These are phyloP conservation scores for Synergus japonicus DNA, from an alignment of 2,888 invertebrate species.

Conservation along the genomic window DNA sequence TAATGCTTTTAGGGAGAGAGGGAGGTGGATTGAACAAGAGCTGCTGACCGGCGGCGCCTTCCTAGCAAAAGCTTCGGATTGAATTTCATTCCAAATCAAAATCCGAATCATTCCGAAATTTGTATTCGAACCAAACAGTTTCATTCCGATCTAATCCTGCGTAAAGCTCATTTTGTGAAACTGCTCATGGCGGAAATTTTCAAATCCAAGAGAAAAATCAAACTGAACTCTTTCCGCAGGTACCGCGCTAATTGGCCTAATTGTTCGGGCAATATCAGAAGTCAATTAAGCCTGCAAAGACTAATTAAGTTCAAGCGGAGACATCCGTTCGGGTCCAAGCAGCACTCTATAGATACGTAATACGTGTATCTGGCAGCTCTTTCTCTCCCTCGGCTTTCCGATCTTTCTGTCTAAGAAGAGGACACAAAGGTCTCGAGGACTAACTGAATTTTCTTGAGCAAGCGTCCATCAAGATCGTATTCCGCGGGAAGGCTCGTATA, in stretches of 20 bases:
- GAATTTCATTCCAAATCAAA: too few relatives aligned
- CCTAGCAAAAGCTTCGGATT: too few relatives aligned
- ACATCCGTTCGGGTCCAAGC: slow-evolving; percentile 56
- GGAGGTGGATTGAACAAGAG: too few relatives aligned
- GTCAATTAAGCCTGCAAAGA: slow-evolving; percentile 52
- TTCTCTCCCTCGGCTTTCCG: slow-evolving; percentile 52
- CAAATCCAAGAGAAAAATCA: too few relatives aligned
- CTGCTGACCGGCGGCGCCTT: too few relatives aligned
- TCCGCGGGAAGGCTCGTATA: slow-evolving; percentile 55
- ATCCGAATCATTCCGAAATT: too few relatives aligned
- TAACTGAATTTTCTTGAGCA: slow-evolving; percentile 78
- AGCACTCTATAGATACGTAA: slow-evolving; percentile 9
- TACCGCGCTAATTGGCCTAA: slow-evolving; percentile 48
- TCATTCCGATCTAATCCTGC: too few relatives aligned
- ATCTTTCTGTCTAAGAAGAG: slow-evolving; percentile 59
- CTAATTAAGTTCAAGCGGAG: slow-evolving; percentile 56
- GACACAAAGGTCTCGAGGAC: slow-evolving; percentile 74
- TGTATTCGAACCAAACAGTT: too few relatives aligned
- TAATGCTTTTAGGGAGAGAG: too few relatives aligned
- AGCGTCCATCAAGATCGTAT: slow-evolving; percentile 73
- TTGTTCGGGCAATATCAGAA: slow-evolving; percentile 57
- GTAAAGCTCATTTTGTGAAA: too few relatives aligned
- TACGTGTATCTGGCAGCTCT: slow-evolving; percentile 44
- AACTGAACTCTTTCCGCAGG: slow-evolving; percentile 8
- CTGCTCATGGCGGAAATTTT: too few relatives aligned